phyloP scores from a whole-genome alignment of 2,888 invertebrate species.

The Loripinus fragilis region DNA sequence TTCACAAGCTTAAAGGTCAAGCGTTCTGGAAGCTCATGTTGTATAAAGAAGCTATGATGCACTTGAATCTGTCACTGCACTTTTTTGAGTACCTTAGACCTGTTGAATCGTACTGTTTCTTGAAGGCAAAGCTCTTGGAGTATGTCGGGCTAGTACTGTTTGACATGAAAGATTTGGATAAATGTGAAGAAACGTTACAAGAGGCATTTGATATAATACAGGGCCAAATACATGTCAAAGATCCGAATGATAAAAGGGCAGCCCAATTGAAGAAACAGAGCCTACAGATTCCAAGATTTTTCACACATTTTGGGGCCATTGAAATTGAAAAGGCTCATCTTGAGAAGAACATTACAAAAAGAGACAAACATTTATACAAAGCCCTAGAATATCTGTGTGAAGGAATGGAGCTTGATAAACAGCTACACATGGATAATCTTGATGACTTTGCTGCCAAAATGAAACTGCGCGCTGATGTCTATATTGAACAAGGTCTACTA shows the following conservation, averaged over 20 bases:
- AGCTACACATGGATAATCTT: constrained; percentile 45
- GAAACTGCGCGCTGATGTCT: constrained; percentile 48
- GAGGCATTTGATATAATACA: not conserved
- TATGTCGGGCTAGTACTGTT: constrained; percentile 39
- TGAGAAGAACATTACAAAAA: constrained; percentile 29
- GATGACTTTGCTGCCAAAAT: constrained; percentile 42
- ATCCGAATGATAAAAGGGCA: not conserved
- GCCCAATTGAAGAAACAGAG: constrained; percentile 24
- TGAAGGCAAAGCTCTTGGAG: constrained; percentile 27
- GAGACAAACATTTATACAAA: constrained; percentile 21
- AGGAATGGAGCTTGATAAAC: constrained; percentile 46
- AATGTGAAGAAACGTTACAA: constrained; percentile 17
- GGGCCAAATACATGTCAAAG: not conserved
- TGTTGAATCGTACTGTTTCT: constrained; percentile 10
- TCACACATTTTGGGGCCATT: constrained; percentile 33
- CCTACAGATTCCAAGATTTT: constrained; percentile 46
- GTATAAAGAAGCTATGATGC: constrained; percentile 30
- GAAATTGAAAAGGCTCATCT: constrained; percentile 44
- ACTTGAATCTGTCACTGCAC: constrained; percentile 34
- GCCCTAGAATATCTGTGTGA: constrained; percentile 36
- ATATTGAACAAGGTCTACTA: constrained; percentile 37
- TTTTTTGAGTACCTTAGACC: constrained; percentile 28
- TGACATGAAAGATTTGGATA: constrained; percentile 26
- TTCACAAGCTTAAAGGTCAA: constrained; percentile 58
- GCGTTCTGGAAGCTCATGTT: constrained; percentile 35